A percentile compares a stretch with the other conserved stretches of the same genome.
phyloP scores from a whole-genome alignment of 2,113 vertebrate genomes.

The Caloenas nicobarica region DNA sequence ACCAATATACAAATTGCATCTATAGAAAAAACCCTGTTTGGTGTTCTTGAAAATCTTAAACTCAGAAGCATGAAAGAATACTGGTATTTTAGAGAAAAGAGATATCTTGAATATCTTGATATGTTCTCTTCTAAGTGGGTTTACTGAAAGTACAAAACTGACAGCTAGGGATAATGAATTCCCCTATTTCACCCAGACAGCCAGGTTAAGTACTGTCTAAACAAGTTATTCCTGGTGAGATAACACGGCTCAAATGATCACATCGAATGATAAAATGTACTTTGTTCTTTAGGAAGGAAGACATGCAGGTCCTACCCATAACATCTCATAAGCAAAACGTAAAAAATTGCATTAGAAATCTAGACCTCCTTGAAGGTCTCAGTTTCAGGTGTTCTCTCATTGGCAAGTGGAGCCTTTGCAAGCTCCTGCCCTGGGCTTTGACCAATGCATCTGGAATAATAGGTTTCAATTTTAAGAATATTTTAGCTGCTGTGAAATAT shows the following conservation, averaged over 20 bases:
- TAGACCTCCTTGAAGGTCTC: background rate
- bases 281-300: background rate
- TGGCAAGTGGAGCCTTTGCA: background rate
- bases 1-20: background rate
- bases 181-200: background rate
- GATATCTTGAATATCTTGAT: background rate
- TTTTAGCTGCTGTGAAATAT: background rate
- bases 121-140: background rate
- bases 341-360: background rate
- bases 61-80: background rate
- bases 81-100: background rate
- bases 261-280: background rate
- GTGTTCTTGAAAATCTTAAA: background rate
- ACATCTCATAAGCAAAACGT: background rate
- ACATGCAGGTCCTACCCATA: background rate
- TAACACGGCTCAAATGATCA: background rate
- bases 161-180: background rate
- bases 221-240: background rate
- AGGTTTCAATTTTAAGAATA: background rate
- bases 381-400: background rate
- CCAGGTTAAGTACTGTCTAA: background rate
- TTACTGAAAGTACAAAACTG: background rate
- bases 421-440: background rate
- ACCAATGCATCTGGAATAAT: background rate
- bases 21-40: background rate